Evolutionary conservation across 2,113 vertebrate genomes (phyloP).

Genomic region (Alethe castanea): DNA sequence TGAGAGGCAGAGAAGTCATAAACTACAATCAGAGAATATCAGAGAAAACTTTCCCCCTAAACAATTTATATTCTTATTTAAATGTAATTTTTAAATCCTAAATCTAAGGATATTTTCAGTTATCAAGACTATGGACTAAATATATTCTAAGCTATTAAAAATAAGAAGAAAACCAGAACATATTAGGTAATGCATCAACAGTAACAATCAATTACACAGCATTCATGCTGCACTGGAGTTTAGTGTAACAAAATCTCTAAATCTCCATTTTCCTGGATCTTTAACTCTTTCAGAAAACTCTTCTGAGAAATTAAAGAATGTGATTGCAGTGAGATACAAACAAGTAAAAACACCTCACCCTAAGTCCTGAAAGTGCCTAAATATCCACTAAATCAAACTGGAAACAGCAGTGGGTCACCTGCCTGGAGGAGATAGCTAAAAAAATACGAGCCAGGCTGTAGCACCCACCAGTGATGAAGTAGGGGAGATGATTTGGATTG

Average conservation of each 20-base stretch:
- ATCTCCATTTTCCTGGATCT: background rate
- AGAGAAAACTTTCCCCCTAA: background rate
- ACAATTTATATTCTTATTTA: background rate
- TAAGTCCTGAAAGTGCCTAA: background rate
- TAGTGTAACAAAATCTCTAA: background rate
- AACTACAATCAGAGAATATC: background rate
- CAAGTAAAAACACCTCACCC: background rate
- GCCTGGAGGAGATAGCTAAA: background rate
- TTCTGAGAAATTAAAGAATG: background rate
- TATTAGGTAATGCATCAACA: background rate
- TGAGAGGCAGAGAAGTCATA: conserved; percentile 16
- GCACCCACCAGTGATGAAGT: background rate
- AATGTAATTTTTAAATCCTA: background rate
- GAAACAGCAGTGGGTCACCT: background rate
- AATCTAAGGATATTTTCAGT: background rate
- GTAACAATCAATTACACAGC: background rate
- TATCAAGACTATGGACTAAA: background rate
- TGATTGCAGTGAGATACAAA: background rate
- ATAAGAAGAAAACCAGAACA: background rate
- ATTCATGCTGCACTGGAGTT: background rate
- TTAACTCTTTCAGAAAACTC: background rate
- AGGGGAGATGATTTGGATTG: background rate
- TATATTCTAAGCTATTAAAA: background rate
- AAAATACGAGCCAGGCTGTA: background rate
- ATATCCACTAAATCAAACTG: background rate